Base-by-base conservation (phyloP, 2,113 vertebrate species). In the Paratilapia polleni region DNA sequence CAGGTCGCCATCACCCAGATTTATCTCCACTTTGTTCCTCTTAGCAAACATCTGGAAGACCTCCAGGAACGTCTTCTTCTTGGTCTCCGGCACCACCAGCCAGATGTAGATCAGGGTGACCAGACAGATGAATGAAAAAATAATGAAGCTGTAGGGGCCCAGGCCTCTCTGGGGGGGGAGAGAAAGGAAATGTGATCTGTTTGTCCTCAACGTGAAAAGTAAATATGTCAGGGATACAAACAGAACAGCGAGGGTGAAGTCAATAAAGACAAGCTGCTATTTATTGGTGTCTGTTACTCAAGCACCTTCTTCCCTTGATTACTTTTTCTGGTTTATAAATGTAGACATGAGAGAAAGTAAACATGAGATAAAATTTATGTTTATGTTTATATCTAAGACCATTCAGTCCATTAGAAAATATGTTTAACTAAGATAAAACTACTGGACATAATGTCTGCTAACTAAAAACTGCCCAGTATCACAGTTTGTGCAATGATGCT, bases 61-160 rank as follows among this genome's bases (percentile, higher is more conserved):
- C 91, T 99, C 98, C 83, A 98, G 87, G 86, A 99, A 98, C 0
- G 97, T 98, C 93, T 97, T 97, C 80, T 91, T 95, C 93, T 99
- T 99, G 4, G 98, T 99, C 92, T 99, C 98, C 0, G 98, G 97
- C 68, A 99, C 92, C 7, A 98, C 20, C 5, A 98, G 3, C 95
- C 95, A 97, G 91, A 96, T 95, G 94, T 97, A 99, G 78, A 97
- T 1, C 24, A 97, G 70, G 0, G 97, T 97, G 81, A 87, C 73
- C 0, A 99, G 80, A 78, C 98, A 99, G 87, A 99, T 87, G 22
- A 83, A 83, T 0, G 93, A 93, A 64, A 99, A 99, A 52, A 99
- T 82, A 63, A 99, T 95, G 89, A 99, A 99, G 91, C 97, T 96
- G 93, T 96, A 98, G 5, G 96, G 6, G 0, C 97, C 97, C 2